Conservation (phyloP, 1,140 invertebrate species). For the Caenorhabditis latens region DNA sequence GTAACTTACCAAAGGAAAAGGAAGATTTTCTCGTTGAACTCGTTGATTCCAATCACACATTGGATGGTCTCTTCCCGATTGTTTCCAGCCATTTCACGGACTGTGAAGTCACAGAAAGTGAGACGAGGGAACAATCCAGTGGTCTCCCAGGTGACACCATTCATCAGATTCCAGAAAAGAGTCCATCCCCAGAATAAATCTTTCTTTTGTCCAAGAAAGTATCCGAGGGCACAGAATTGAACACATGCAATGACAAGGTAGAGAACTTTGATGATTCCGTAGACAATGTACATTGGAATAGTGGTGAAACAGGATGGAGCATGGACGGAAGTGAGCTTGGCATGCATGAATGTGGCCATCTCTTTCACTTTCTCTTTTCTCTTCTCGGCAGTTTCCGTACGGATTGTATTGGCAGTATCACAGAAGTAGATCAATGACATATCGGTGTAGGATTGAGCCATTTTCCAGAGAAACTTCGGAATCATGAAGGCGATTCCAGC, state of each 20-base stretch:
- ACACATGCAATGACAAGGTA: conserved; percentile 20
- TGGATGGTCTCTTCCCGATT: conserved; percentile 37
- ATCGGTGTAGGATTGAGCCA: conserved; percentile 26
- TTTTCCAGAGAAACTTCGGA: conserved; percentile 36
- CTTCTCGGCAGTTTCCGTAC: neutral
- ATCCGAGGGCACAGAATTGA: conserved; percentile 39
- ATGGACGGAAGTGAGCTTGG: conserved; percentile 21
- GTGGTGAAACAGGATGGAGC: neutral
- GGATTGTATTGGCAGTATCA: conserved; percentile 9
- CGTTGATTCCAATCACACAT: conserved; percentile 34
- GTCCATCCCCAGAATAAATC: conserved; percentile 59
- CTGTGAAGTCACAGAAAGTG: conserved; percentile 59
- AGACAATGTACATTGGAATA: conserved; percentile 25
- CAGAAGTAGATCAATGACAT: conserved; percentile 36
- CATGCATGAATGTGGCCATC: conserved; percentile 22
- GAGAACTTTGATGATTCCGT: conserved; percentile 29
- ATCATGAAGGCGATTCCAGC: conserved; percentile 49
- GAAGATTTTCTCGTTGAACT: conserved; percentile 53
- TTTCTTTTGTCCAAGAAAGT: conserved; percentile 53
- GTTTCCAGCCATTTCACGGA: conserved; percentile 46
- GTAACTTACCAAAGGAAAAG: conserved; percentile 19
- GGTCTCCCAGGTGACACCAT: conserved; percentile 56
- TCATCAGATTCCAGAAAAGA: conserved; percentile 47
- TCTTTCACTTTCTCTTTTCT: neutral
- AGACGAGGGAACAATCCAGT: conserved; percentile 59